These are phyloP conservation scores for Acrocephalus scirpaceus DNA, from an alignment of 2,797 vertebrate species.

Conservation along the genomic window DNA sequence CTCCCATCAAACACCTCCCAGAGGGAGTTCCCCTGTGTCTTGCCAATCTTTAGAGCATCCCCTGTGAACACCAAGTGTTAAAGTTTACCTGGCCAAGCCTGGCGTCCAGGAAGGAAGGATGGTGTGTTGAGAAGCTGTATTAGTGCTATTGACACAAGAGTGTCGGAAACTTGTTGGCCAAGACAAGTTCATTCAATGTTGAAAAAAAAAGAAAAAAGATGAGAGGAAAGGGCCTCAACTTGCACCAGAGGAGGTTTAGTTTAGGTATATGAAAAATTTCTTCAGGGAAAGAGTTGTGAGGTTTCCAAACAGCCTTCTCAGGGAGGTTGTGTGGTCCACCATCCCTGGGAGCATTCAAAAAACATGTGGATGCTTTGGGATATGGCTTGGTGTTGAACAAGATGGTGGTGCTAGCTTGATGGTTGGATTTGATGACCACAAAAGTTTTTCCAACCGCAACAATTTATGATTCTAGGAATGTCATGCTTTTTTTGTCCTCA, in stretches of 20 bases:
- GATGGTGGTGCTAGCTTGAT: neutral
- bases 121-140: neutral
- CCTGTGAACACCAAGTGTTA: neutral
- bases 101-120: neutral
- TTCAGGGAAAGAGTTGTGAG: neutral
- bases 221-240: neutral
- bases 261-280: neutral
- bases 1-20: rapidly evolving
- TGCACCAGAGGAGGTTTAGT: neutral
- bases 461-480: neutral
- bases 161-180: neutral
- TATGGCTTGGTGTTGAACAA: neutral
- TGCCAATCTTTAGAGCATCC: neutral
- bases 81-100: neutral
- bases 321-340: rapidly evolving
- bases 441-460: neutral
- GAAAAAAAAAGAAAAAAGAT: neutral
- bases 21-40: neutral
- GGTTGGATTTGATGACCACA: no score
- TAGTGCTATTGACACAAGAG: neutral
- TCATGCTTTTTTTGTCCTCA: neutral
- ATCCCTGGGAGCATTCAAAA: neutral
- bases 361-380: neutral
- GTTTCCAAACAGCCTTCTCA: neutral
- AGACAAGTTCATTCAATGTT: neutral